phyloP scores from a whole-genome alignment of 2,113 vertebrate species.

The Asarcornis scutulata region DNA sequence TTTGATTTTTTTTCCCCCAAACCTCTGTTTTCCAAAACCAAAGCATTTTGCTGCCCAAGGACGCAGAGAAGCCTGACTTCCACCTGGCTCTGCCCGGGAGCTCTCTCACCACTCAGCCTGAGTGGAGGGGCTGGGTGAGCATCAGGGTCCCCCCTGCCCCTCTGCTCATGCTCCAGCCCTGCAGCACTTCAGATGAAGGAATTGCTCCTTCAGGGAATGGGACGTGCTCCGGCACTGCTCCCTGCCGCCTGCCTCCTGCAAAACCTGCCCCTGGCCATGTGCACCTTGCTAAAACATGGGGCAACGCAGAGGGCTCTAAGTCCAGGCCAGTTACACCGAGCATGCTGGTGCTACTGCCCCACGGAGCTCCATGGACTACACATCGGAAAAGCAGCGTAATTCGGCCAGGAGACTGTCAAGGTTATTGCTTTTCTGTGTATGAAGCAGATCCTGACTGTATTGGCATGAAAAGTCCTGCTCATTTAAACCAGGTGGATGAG shows the following conservation, averaged over 20 bases:
- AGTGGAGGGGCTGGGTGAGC: background rate
- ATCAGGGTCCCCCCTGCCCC: background rate
- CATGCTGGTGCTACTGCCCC: background rate
- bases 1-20: background rate
- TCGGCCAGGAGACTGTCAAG: background rate
- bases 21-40: background rate
- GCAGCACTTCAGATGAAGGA: conserved; percentile 20
- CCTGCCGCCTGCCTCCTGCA: background rate
- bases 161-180: background rate
- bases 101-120: background rate
- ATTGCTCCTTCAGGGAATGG: background rate
- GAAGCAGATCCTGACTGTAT: background rate
- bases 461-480: background rate
- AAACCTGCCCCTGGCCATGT: background rate
- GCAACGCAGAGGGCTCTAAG: background rate
- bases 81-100: background rate
- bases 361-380: accelerated
- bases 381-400: background rate
- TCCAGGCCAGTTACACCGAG: background rate
- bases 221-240: background rate
- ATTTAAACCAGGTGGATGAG: conserved; percentile 13
- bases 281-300: background rate
- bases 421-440: background rate
- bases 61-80: background rate
- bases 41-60: background rate